A percentile compares a stretch with the other conserved stretches of the same genome.
Conservation (phyloP, 2,888 invertebrate genomes). For the Drosophila histrio region DNA sequence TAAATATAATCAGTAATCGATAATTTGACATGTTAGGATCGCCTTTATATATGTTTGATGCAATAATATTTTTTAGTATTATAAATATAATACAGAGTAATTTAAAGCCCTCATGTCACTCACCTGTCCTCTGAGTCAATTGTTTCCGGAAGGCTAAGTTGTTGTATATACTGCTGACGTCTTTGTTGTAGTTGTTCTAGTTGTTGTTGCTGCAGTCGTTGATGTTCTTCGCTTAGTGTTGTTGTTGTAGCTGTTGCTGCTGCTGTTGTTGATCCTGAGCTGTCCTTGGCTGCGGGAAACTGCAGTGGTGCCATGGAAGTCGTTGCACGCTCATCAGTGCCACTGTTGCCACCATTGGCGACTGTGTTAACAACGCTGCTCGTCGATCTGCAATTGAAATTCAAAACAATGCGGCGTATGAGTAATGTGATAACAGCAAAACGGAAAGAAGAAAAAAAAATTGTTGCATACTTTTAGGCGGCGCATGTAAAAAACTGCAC, state of each 20-base stretch:
- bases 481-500: too few species aligned
- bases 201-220: conserved; percentile 22
- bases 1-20: conserved; percentile 1
- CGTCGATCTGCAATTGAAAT: conserved; percentile 77
- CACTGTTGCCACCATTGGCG: conserved; percentile 31
- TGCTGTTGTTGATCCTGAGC: conserved; percentile 29
- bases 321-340: conserved; percentile 57
- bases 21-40: too few species aligned
- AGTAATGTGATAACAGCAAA: conserved; percentile 22
- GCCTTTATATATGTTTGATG: too few species aligned
- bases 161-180: conserved; percentile 46
- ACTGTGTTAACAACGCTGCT: conserved; percentile 78
- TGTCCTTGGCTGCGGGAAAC: conserved; percentile 62
- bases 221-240: conserved; percentile 45
- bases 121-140: conserved; percentile 37
- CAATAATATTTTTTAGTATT: neutral
- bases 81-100: neutral
- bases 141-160: conserved; percentile 51
- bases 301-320: conserved; percentile 83
- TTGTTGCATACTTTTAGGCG: conserved; percentile 54
- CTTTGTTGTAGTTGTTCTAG: conserved; percentile 7
- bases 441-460: conserved; percentile 32
- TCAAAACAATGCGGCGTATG: conserved; percentile 36
- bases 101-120: conserved; percentile 2
- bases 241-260: conserved; percentile 40